These are phyloP conservation scores for Pelmatolapia mariae DNA, from an alignment of 2,113 vertebrate species.

Conservation along the genomic window DNA sequence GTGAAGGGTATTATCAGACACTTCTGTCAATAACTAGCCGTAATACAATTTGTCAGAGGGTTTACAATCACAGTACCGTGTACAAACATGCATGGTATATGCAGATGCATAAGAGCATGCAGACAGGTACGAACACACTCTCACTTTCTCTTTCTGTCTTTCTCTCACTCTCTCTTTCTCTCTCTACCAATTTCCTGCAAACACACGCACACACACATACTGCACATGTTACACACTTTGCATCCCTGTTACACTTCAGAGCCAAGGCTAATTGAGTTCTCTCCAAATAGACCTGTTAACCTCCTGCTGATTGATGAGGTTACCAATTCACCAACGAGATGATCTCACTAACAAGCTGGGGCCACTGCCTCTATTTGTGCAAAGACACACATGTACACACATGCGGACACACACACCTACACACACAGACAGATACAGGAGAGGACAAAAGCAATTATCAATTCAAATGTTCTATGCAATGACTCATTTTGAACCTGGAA, in stretches of 20 bases:
- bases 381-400: background rate
- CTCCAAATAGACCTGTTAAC: conserved; percentile 28
- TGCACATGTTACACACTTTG: background rate
- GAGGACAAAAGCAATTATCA: conserved; percentile 77
- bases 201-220: background rate
- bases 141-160: conserved; percentile 8
- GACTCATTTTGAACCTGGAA: conserved; percentile 86
- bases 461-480: conserved; percentile 98
- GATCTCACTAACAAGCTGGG: conserved; percentile 51
- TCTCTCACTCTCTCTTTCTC: background rate
- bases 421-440: conserved; percentile 15
- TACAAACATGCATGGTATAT: conserved; percentile 47
- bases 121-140: conserved; percentile 33
- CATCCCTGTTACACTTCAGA: conserved; percentile 31
- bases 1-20: conserved; percentile 73
- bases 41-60: conserved; percentile 57
- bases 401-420: background rate
- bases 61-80: conserved; percentile 59
- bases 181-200: background rate
- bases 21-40: conserved; percentile 67
- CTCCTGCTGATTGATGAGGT: conserved; percentile 36
- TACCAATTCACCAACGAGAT: conserved; percentile 31
- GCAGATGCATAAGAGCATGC: conserved; percentile 53
- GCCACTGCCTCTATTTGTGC: conserved; percentile 56
- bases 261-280: conserved; percentile 45